Percentiles rank a stretch among this genome's conserved stretches.
Evolutionary conservation across 2,797 vertebrate species (phyloP).

Genomic region (Anomalospiza imberbis): DNA sequence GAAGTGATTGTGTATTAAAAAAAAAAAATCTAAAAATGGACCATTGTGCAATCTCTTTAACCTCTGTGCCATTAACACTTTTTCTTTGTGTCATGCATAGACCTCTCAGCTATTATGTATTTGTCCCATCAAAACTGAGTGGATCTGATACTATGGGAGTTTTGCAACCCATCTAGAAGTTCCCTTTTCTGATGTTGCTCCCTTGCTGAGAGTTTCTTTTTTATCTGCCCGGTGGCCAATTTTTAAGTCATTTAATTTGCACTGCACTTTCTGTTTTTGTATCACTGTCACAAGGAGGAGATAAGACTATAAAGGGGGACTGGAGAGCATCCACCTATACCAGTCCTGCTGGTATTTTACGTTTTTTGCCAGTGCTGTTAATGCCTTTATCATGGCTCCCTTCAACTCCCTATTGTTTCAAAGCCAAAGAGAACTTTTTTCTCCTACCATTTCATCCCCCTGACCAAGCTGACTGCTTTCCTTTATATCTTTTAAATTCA

Average conservation of each 20-base stretch:
- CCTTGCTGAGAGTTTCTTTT: not conserved
- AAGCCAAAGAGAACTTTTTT: not conserved
- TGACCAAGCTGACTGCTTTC: not conserved
- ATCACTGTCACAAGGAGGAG: not conserved
- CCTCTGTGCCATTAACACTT: not conserved
- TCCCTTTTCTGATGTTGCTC: not conserved
- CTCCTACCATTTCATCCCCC: not conserved
- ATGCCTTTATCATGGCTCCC: not conserved
- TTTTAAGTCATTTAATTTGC: not conserved
- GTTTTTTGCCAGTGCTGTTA: not conserved
- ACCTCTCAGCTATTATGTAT: not conserved
- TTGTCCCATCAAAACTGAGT: not conserved
- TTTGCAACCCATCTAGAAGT: not conserved
- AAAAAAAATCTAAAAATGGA: not conserved
- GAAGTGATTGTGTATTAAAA: not conserved
- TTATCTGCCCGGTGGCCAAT: not conserved
- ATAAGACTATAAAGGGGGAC: not conserved
- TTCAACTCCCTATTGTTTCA: not conserved
- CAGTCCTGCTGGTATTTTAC: rapidly evolving
- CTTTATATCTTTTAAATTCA: not conserved
- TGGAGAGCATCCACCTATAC: not conserved
- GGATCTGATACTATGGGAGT: not conserved
- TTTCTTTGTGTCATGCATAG: not conserved
- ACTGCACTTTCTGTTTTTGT: not conserved
- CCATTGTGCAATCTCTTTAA: not conserved